A percentile compares a stretch with the other conserved stretches of the same genome.
phyloP scores from a whole-genome alignment of 92 coral and sea anemone genomes.

The Ricordea florida region DNA sequence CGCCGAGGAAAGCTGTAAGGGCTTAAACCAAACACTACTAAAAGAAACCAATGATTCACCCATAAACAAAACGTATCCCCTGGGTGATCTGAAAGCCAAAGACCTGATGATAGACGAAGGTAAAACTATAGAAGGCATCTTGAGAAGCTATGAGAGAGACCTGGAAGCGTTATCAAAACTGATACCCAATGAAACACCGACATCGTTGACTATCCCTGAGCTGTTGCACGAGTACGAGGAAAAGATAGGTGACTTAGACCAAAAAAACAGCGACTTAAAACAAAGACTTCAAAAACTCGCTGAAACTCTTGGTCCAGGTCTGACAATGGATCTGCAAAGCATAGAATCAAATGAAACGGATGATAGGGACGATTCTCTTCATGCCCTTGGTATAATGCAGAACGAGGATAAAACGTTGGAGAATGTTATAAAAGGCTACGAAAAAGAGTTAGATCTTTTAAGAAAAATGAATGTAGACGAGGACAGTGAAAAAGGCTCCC shows the following conservation, averaged over 20 bases:
- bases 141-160: slow-evolving; percentile 23
- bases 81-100: neutral
- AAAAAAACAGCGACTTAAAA: neutral
- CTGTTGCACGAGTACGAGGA: slow-evolving; percentile 27
- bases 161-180: slow-evolving; percentile 17
- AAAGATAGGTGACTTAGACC: neutral
- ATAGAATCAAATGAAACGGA: neutral
- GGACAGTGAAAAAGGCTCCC: slow-evolving; percentile 39
- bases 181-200: neutral
- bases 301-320: neutral
- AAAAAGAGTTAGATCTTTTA: slow-evolving; percentile 42
- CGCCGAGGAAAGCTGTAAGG: no score
- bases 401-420: slow-evolving; percentile 50
- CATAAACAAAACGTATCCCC: no score
- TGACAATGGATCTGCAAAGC: neutral
- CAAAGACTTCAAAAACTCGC: neutral
- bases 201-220: neutral
- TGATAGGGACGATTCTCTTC: neutral
- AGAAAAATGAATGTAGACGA: slow-evolving; percentile 20
- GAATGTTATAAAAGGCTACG: slow-evolving; percentile 53
- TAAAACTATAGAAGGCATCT: slow-evolving; percentile 21
- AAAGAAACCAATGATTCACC: no score
- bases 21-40: no score
- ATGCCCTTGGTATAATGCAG: slow-evolving; percentile 24
- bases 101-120: slow-evolving; percentile 9